A percentile compares a stretch with the other conserved stretches of the same genome.
phyloP scores from a whole-genome alignment of 2,113 vertebrate genomes.

The Odobenus rosmarus region DNA sequence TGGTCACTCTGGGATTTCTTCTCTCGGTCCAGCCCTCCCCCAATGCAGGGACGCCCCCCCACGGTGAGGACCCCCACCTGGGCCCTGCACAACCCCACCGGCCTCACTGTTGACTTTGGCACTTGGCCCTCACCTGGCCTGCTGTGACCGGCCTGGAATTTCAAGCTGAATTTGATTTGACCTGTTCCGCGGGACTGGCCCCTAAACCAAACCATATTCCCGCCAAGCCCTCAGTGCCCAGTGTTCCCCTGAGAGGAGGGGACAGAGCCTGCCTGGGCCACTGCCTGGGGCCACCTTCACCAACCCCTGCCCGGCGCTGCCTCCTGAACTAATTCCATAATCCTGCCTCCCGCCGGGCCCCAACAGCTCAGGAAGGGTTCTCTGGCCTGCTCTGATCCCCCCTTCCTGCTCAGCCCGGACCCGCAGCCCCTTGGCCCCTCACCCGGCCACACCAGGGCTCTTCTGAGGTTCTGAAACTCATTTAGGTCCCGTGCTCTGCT shows the following conservation, averaged over 20 bases:
- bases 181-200: slow-evolving; percentile 39
- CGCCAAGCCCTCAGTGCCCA: neutral
- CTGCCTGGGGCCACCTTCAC: slow-evolving; percentile 29
- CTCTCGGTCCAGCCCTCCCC: neutral
- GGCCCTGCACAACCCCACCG: neutral
- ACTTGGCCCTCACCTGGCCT: slow-evolving; percentile 46
- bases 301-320: neutral
- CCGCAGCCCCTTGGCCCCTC: slow-evolving; percentile 34
- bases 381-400: slow-evolving; percentile 48
- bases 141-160: slow-evolving; percentile 67
- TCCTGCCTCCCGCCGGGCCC: slow-evolving; percentile 59
- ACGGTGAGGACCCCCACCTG: neutral
- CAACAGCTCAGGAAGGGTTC: slow-evolving; percentile 62
- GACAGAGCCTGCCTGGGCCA: slow-evolving; percentile 27
- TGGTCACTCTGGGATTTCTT: accelerated
- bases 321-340: slow-evolving; percentile 79
- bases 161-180: slow-evolving; percentile 78
- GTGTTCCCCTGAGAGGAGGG: slow-evolving; percentile 11
- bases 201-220: slow-evolving; percentile 80
- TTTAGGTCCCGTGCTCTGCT: slow-evolving; percentile 60
- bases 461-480: slow-evolving; percentile 73
- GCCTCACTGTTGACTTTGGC: neutral
- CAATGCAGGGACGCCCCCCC: accelerated
- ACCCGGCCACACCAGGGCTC: neutral
- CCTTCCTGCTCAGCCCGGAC: slow-evolving; percentile 65